These are phyloP conservation scores for Heteropelma amictum DNA, from an alignment of 2,888 invertebrate species.

Conservation along the genomic window DNA sequence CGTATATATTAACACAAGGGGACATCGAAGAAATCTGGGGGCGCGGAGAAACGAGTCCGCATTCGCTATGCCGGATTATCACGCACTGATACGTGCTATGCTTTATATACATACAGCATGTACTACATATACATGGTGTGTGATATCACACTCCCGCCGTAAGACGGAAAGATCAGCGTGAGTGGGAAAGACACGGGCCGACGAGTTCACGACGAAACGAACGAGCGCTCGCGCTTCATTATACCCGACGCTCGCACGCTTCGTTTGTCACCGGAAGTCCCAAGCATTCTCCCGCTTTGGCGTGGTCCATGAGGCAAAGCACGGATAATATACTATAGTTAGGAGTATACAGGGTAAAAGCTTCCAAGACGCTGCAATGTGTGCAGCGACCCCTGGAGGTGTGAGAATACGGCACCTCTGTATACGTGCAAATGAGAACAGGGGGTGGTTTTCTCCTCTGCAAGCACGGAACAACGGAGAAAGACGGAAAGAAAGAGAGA, in stretches of 20 bases:
- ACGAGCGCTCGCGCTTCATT: slow-evolving; percentile 75
- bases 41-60: slow-evolving; percentile 11
- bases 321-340: neutral
- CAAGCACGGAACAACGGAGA: slow-evolving; percentile 12
- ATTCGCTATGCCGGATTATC: slow-evolving; percentile 14
- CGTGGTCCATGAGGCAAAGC: slow-evolving; percentile 33
- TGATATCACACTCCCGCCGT: neutral
- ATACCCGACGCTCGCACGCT: slow-evolving; percentile 77
- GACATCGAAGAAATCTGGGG: slow-evolving; percentile 19
- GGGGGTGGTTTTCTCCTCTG: slow-evolving; percentile 9
- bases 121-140: neutral
- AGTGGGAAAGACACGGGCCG: slow-evolving; percentile 1
- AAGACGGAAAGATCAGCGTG: neutral
- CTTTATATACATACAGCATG: neutral
- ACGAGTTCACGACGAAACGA: slow-evolving; percentile 65
- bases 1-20: neutral
- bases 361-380: slow-evolving; percentile 31
- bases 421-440: slow-evolving; percentile 26
- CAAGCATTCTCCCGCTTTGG: slow-evolving; percentile 54
- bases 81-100: too few species aligned
- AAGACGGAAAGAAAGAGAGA: slow-evolving; percentile 9
- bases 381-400: slow-evolving; percentile 42
- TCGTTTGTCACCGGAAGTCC: slow-evolving; percentile 77
- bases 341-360: slow-evolving; percentile 8
- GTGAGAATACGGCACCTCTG: slow-evolving; percentile 39